These are phyloP conservation scores for Barnardius zonarius DNA, from an alignment of 2,113 vertebrate genomes.

Conservation along the genomic window DNA sequence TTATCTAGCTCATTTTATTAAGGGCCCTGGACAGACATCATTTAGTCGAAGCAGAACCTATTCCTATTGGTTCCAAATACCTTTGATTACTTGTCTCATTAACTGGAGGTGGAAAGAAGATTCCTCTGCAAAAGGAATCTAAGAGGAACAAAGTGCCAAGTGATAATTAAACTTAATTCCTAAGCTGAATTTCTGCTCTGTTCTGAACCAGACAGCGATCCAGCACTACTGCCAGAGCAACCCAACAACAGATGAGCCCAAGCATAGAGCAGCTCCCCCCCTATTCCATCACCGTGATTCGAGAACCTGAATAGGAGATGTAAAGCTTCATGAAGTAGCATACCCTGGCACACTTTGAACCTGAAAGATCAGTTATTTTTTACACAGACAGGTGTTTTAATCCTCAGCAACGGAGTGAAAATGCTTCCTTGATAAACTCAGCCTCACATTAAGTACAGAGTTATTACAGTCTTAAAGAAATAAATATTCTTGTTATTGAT, in stretches of 20 bases:
- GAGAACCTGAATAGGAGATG: background rate
- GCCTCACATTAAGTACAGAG: background rate
- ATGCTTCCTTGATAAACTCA: background rate
- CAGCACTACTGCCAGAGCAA: background rate
- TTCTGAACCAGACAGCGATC: background rate
- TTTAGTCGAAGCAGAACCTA: background rate
- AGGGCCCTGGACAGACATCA: background rate
- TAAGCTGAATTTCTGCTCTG: background rate
- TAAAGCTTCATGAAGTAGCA: background rate
- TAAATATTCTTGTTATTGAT: background rate
- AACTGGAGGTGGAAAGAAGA: background rate
- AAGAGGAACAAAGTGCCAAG: background rate
- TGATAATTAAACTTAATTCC: background rate
- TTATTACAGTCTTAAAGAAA: background rate
- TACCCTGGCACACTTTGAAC: background rate
- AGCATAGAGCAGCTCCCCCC: background rate
- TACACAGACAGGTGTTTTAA: background rate
- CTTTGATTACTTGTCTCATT: background rate
- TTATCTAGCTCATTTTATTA: background rate
- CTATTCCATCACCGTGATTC: background rate
- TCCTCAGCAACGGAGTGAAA: background rate
- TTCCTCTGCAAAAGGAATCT: background rate
- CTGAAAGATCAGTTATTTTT: background rate
- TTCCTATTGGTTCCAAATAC: background rate
- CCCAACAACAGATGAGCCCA: accelerated